Percentiles rank a stretch among this genome's conserved stretches.
phyloP scores from a whole-genome alignment of 1,140 invertebrate genomes.

The Plutomurus gul region DNA sequence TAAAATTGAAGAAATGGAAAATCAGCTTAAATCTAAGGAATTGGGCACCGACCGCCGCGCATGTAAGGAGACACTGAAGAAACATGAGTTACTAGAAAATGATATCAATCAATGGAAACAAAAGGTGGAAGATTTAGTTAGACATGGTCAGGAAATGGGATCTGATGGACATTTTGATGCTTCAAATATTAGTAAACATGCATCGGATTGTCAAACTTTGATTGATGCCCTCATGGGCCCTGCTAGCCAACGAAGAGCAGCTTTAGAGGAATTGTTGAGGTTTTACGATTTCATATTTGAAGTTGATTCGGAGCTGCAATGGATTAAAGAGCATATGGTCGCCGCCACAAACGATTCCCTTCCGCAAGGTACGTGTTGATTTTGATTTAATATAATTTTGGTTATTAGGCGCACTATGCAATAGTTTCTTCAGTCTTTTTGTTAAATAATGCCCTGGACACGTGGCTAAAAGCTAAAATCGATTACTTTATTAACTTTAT shows the following conservation, averaged over 20 bases:
- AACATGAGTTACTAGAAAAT: conserved; percentile 79
- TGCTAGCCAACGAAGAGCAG: conserved; percentile 67
- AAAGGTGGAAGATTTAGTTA: conserved; percentile 74
- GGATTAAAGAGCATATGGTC: conserved; percentile 89
- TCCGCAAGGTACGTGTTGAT: too few species aligned
- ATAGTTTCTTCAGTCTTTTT: too few species aligned
- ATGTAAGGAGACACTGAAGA: conserved; percentile 84
- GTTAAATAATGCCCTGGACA: too few species aligned
- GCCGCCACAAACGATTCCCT: conserved; percentile 75
- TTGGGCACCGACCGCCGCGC: conserved; percentile 82
- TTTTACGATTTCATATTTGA: conserved; percentile 95
- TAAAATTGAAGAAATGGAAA: conserved; percentile 78
- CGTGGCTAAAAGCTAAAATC: too few species aligned
- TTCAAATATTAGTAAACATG: conserved; percentile 77
- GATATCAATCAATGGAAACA: conserved; percentile 78
- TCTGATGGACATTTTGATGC: conserved; percentile 93
- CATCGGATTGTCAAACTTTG: conserved; percentile 71
- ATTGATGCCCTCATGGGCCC: conserved; percentile 60
- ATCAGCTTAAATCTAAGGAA: conserved; percentile 75
- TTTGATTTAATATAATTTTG: too few species aligned
- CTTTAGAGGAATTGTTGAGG: conserved; percentile 81
- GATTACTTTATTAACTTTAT: too few species aligned
- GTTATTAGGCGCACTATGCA: too few species aligned
- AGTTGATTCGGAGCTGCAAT: conserved; percentile 89
- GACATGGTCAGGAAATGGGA: conserved; percentile 79